phyloP scores from a whole-genome alignment of 1,140 invertebrate genomes.

The Dolichoris vasculosae region DNA sequence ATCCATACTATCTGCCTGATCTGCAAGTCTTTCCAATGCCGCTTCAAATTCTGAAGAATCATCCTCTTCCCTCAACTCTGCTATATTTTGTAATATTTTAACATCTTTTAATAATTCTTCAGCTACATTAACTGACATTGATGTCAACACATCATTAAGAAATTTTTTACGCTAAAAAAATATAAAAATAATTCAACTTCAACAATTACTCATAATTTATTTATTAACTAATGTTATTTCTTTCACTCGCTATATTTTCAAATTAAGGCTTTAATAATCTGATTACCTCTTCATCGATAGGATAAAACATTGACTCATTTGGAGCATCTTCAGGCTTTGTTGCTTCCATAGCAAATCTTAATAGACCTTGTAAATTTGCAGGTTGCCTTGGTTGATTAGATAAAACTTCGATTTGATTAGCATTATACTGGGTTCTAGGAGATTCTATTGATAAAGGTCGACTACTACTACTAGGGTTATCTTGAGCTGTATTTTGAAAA shows the following conservation, averaged over 20 bases:
- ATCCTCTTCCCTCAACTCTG: conserved; percentile 72
- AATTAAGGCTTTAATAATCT: not conserved
- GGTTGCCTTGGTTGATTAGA: conserved; percentile 71
- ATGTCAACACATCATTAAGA: conserved; percentile 80
- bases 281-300: conserved; percentile 79
- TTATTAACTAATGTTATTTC: too few species aligned
- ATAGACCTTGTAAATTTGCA: conserved; percentile 76
- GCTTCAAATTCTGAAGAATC: conserved; percentile 75
- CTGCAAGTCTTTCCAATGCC: conserved; percentile 78
- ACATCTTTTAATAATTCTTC: conserved; percentile 79
- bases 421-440: conserved; percentile 55
- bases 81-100: conserved; percentile 75
- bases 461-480: conserved; percentile 57
- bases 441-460: conserved; percentile 67
- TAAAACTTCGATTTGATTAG: conserved; percentile 47
- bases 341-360: conserved; percentile 80
- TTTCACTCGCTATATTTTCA: not conserved
- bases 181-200: too few species aligned
- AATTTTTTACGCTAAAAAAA: conserved; percentile 81
- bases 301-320: conserved; percentile 68
- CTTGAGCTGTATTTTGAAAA: conserved; percentile 50
- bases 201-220: too few species aligned
- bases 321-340: conserved; percentile 77
- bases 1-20: conserved; percentile 82
- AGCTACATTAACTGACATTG: conserved; percentile 80